Evolutionary conservation across 2,888 invertebrate species (phyloP).

Genomic region (Drosophila histrio): DNA sequence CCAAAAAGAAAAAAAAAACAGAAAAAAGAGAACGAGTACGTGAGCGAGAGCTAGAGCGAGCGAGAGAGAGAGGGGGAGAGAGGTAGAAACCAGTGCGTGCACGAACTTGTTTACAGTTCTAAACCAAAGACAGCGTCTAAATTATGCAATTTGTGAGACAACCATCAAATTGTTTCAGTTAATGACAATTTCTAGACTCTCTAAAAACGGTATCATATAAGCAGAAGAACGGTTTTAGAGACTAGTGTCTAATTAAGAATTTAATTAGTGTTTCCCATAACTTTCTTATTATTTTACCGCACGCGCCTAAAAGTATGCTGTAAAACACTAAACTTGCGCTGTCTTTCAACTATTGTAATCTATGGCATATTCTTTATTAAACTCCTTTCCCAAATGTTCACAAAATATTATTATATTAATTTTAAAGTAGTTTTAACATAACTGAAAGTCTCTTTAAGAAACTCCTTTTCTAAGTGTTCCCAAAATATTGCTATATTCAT

Average conservation of each 20-base stretch:
- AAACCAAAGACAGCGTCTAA: slow-evolving; percentile 41
- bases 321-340: background rate
- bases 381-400: too few species aligned
- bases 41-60: background rate
- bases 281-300: background rate
- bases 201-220: background rate
- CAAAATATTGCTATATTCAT: background rate
- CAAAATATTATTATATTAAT: background rate
- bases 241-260: background rate
- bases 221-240: background rate
- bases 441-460: too few species aligned
- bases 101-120: slow-evolving; percentile 69
- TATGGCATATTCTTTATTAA: background rate
- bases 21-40: too few species aligned
- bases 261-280: background rate
- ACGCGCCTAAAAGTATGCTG: slow-evolving; percentile 1
- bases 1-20: too few species aligned
- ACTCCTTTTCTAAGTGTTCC: too few species aligned
- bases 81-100: slow-evolving; percentile 34
- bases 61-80: background rate
- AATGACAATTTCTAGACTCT: background rate
- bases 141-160: slow-evolving; percentile 59
- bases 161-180: slow-evolving; percentile 4
- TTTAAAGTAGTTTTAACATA: too few species aligned
- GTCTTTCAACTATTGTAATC: background rate